phyloP scores from a whole-genome alignment of 2,113 vertebrate species.

The Formicarius rufipectus region DNA sequence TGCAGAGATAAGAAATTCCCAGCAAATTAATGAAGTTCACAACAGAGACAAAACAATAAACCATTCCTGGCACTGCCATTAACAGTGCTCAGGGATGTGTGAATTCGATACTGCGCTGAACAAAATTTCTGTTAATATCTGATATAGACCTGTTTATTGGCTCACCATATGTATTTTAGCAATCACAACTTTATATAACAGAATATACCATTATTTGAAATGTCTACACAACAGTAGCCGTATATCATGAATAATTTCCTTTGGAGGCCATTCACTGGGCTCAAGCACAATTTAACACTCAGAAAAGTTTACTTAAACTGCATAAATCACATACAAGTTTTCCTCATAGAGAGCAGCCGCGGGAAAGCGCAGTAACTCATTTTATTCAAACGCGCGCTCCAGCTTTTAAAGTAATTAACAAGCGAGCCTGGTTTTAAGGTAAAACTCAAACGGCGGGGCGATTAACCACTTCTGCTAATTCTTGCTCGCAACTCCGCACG shows the following conservation, averaged over 20 bases:
- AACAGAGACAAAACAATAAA: neutral
- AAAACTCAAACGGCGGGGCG: neutral
- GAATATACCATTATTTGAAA: neutral
- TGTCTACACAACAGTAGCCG: conserved; percentile 1
- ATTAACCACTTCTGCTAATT: neutral
- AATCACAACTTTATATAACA: neutral
- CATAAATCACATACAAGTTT: conserved; percentile 27
- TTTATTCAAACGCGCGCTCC: neutral
- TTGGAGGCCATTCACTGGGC: neutral
- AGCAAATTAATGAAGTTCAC: neutral
- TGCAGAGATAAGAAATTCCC: neutral
- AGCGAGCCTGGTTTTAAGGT: neutral
- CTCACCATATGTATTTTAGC: neutral
- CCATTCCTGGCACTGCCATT: neutral
- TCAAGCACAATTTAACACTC: conserved; percentile 49
- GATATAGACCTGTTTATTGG: neutral
- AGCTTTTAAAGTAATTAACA: neutral
- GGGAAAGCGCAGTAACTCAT: neutral
- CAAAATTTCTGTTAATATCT: neutral
- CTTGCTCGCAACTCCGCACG: accelerated
- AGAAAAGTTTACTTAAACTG: conserved; percentile 14
- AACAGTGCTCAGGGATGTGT: neutral
- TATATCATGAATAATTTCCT: conserved; percentile 40
- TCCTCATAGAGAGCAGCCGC: neutral
- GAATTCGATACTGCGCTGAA: neutral